These are phyloP conservation scores for Chelon labrosus DNA, from an alignment of 2,797 vertebrate genomes.

Conservation along the genomic window DNA sequence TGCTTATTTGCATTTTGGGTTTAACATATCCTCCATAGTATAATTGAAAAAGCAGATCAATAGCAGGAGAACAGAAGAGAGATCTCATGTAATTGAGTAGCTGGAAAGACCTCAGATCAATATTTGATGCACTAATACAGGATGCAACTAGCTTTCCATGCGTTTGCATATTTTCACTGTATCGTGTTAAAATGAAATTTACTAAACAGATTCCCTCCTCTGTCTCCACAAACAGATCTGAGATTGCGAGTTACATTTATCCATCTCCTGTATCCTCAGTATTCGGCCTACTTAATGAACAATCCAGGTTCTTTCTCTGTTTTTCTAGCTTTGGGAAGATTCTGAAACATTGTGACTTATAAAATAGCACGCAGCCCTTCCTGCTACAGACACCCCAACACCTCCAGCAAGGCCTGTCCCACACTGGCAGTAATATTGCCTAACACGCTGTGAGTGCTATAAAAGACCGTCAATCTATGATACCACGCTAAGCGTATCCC, in stretches of 20 bases:
- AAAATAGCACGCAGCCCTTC: constrained; percentile 31
- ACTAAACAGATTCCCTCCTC: constrained; percentile 21
- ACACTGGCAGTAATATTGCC: constrained; percentile 63
- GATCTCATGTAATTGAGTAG: constrained; percentile 50
- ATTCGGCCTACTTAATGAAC: constrained; percentile 44
- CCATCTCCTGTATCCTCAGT: constrained; percentile 14
- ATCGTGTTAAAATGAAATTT: constrained; percentile 26
- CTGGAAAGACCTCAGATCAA: constrained; percentile 41
- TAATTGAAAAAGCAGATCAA: constrained; percentile 56
- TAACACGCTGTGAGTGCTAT: constrained; percentile 62
- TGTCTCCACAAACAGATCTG: constrained; percentile 23
- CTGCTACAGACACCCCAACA: constrained; percentile 37
- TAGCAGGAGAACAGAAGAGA: constrained; percentile 47
- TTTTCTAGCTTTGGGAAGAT: constrained; percentile 28
- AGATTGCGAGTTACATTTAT: constrained; percentile 27
- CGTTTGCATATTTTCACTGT: constrained; percentile 26
- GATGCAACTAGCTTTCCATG: constrained; percentile 46
- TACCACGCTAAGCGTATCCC: constrained; percentile 67
- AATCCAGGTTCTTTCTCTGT: constrained; percentile 24
- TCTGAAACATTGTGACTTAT: constrained; percentile 28
- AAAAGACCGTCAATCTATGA: constrained; percentile 65
- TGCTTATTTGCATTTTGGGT: constrained; percentile 18
- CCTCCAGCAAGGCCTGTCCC: constrained; percentile 51
- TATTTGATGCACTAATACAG: constrained; percentile 41
- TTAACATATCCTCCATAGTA: constrained; percentile 26